Conservation (phyloP, 2,888 invertebrate species). For the Chaetogeoica ovagalla region DNA sequence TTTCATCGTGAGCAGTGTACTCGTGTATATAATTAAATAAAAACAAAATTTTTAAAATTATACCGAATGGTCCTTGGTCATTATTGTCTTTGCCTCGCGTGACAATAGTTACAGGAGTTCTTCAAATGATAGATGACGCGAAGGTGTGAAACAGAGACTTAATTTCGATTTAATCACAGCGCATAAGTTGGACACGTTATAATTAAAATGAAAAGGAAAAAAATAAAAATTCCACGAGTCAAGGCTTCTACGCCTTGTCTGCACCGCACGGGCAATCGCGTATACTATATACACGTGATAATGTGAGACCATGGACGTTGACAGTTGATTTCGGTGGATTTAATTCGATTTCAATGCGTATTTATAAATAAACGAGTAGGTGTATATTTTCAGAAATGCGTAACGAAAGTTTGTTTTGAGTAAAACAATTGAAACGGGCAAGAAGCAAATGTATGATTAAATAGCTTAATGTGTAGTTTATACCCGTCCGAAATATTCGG, state of each 20-base stretch:
- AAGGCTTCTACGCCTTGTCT: constrained; percentile 3
- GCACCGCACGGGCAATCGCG: too few relatives aligned
- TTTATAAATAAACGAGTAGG: too few relatives aligned
- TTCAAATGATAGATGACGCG: background rate
- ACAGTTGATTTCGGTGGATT: constrained; percentile 1
- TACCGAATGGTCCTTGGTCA: constrained; percentile 30
- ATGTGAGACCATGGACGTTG: background rate
- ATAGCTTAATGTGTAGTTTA: too few relatives aligned
- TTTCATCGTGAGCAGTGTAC: constrained; percentile 18
- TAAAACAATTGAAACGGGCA: too few relatives aligned
- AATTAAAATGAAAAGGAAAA: constrained; percentile 12
- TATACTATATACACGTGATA: too few relatives aligned
- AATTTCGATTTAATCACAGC: constrained; percentile 8
- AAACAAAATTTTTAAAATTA: constrained; percentile 26
- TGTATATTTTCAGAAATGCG: too few relatives aligned
- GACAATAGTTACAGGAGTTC: constrained; percentile 18
- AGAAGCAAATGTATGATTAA: too few relatives aligned
- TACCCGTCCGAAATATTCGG: too few relatives aligned
- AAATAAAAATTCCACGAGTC: background rate
- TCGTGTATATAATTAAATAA: constrained; percentile 43
- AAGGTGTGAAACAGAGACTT: constrained; percentile 20
- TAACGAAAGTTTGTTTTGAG: too few relatives aligned
- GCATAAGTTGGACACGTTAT: background rate
- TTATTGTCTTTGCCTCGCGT: constrained; percentile 35
- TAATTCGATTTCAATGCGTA: background rate